phyloP scores from a whole-genome alignment of 2,888 invertebrate genomes.

The Drosophila incognita region DNA sequence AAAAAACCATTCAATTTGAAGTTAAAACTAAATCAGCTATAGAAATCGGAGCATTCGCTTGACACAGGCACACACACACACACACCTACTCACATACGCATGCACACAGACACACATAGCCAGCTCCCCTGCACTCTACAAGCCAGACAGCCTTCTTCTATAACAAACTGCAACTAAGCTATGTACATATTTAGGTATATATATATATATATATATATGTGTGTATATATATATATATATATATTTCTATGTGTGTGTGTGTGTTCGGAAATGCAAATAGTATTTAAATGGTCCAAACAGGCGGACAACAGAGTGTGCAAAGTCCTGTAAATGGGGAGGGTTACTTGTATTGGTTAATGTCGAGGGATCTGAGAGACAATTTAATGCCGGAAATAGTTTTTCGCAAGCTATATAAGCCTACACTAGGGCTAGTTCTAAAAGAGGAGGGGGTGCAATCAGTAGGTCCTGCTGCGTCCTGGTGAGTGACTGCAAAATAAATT shows the following conservation, averaged over 20 bases:
- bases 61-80: neutral
- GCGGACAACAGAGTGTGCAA: neutral
- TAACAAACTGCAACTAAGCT: constrained; percentile 44
- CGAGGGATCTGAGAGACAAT: constrained; percentile 48
- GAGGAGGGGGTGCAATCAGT: neutral
- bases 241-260: neutral
- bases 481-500: constrained; percentile 65
- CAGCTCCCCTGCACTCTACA: neutral
- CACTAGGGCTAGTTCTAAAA: neutral
- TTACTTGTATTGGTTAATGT: constrained; percentile 19
- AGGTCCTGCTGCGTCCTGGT: neutral
- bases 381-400: constrained; percentile 75
- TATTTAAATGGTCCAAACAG: constrained; percentile 41
- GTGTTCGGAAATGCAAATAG: constrained; percentile 42
- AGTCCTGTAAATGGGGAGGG: neutral
- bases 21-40: no score
- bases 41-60: constrained; percentile 16
- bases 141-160: neutral
- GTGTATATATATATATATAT: neutral
- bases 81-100: constrained; percentile 9
- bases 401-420: constrained; percentile 27
- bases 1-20: no score
- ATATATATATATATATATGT: neutral
- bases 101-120: constrained; percentile 3
- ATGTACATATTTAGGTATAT: constrained; percentile 11